phyloP scores from a whole-genome alignment of 2,888 invertebrate genomes.

The Epiperipatus broadwayi region DNA sequence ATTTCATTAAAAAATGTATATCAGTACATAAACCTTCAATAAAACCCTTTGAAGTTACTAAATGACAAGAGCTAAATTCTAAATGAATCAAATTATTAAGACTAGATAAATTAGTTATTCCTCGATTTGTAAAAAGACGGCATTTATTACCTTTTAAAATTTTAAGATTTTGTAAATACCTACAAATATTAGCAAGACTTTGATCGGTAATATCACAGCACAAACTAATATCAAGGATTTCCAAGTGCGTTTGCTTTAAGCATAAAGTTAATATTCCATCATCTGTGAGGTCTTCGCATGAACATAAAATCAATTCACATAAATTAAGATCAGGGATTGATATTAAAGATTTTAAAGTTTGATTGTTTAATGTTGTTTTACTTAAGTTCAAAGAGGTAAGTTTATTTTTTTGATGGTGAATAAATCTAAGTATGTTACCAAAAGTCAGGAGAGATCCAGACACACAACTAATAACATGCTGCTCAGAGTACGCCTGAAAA shows the following conservation, averaged over 20 bases:
- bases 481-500: constrained; percentile 38
- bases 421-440: constrained; percentile 40
- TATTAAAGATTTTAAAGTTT: constrained; percentile 38
- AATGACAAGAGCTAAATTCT: constrained; percentile 47
- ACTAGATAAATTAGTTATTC: constrained; percentile 37
- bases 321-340: constrained; percentile 36
- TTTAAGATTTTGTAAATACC: constrained; percentile 38
- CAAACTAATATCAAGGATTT: constrained; percentile 41
- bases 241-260: constrained; percentile 37
- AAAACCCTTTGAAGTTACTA: constrained; percentile 41
- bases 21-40: constrained; percentile 36
- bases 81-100: constrained; percentile 38
- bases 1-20: constrained; percentile 18
- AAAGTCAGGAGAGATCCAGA: constrained; percentile 53
- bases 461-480: constrained; percentile 25
- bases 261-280: constrained; percentile 38
- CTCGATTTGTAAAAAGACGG: constrained; percentile 41
- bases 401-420: constrained; percentile 34
- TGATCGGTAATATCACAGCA: constrained; percentile 45
- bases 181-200: constrained; percentile 40
- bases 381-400: constrained; percentile 44
- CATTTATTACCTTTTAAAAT: constrained; percentile 43
- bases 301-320: constrained; percentile 35
- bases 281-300: constrained; percentile 43
- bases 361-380: constrained; percentile 45